Evolutionary conservation across 2,888 invertebrate species (phyloP), one percentile per base, ranked within the genome.

Genomic region (Nemurella pictetii): DNA sequence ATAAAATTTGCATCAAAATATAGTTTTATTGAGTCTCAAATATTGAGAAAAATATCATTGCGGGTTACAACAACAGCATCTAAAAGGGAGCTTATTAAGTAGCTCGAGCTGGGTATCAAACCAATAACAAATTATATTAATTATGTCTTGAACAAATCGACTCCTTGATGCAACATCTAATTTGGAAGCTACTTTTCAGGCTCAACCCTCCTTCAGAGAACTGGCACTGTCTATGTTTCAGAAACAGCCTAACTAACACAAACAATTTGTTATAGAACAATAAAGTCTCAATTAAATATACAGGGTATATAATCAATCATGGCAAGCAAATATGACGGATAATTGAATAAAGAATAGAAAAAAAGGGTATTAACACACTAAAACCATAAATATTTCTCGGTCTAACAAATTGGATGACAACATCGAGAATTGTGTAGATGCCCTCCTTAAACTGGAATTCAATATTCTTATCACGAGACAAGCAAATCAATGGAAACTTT

Each of bases 21-120:
- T 81, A 81, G 26, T 81, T 81, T 81, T 81, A 81, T 36, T 81
- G 35, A 35, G 80, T 81, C 80, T 81, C 80, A 81, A 81, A 81
- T 81, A 36, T 81, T 81, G 80, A 81, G 80, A 81, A 81, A 81
- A 81, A 26, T 55, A 55, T 55, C 55, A 55, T 55, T 20, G 55
- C 55, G 20, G 55, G 55, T 55, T 55, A 55, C 55, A 55, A 7
- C 20, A 55, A 55, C 55, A 55, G 55, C 55, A 55, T 55, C 55
- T 55, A 55, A 55, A 55, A 55, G 55, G 55, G 55, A 55, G 55
- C 55, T 55, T 55, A 55, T 20, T 55, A 55, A 55, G 55, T 55
- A 55, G 55, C 55, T 55, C 55, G 55, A 20, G 55, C 55, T 55
- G 55, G 55, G 55, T 55, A 55, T 55, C 55, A 1, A 55, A 55